Conservation (phyloP, 2,113 vertebrate species). For the Trinectes maculatus region DNA sequence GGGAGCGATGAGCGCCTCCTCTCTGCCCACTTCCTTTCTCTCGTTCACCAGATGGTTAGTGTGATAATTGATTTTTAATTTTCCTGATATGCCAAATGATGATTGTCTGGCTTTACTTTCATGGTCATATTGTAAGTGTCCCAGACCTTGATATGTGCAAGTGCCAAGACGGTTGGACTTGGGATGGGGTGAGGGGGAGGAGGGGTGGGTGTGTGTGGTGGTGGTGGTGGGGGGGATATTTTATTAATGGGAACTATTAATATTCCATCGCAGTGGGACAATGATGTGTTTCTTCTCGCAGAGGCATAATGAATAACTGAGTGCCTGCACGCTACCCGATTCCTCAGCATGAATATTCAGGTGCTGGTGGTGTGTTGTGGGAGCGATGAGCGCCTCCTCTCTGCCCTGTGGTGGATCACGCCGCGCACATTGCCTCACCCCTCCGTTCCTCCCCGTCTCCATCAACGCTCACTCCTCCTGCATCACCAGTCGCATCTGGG, state of each 20-base stretch:
- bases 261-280: slow-evolving; percentile 81
- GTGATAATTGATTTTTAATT: slow-evolving; percentile 10
- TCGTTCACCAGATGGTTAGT: slow-evolving; percentile 36
- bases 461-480: slow-evolving; percentile 19
- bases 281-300: slow-evolving; percentile 80
- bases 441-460: slow-evolving; percentile 20
- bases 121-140: slow-evolving; percentile 44
- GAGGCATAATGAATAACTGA: slow-evolving; percentile 84
- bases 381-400: slow-evolving; percentile 67
- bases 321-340: slow-evolving; percentile 71
- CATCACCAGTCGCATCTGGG: slow-evolving; percentile 36
- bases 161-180: slow-evolving; percentile 70
- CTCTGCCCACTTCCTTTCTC: slow-evolving; percentile 29
- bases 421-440: slow-evolving; percentile 58
- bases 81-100: slow-evolving; percentile 39
- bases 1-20: slow-evolving; percentile 68
- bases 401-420: slow-evolving; percentile 56
- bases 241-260: slow-evolving; percentile 85
- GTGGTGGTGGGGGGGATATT: slow-evolving; percentile 70
- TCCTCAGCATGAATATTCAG: slow-evolving; percentile 84
- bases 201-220: too few species aligned
- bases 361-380: slow-evolving; percentile 62
- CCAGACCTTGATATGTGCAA: slow-evolving; percentile 43
- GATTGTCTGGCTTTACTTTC: slow-evolving; percentile 35
- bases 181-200: slow-evolving; percentile 60